A percentile compares a stretch with the other conserved stretches of the same genome.
Conservation (phyloP, 2,888 invertebrate genomes). For the Chydorus sphaericus region DNA sequence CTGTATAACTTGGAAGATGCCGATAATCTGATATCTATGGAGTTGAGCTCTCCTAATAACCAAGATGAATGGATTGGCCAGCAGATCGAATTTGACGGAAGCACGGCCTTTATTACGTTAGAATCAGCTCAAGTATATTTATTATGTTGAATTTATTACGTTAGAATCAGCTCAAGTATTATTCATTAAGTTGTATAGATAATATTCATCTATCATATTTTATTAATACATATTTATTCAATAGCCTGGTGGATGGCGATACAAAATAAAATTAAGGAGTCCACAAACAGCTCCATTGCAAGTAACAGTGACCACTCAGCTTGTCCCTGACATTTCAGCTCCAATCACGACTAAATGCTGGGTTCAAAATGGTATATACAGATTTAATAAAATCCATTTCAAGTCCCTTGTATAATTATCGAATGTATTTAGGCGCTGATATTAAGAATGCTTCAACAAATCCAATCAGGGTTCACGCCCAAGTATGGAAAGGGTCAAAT, state of each 20-base stretch:
- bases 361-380: neutral
- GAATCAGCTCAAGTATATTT: neutral
- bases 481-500: slow-evolving; percentile 16
- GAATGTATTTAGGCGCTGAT: neutral
- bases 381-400: neutral
- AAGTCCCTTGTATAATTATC: neutral
- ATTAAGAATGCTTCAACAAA: neutral
- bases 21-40: neutral
- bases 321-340: neutral
- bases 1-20: neutral
- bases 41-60: neutral
- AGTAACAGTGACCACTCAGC: neutral
- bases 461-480: neutral
- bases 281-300: neutral
- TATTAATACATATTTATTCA: no score
- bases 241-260: no score
- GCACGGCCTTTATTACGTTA: neutral
- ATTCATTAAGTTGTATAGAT: no score
- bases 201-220: no score
- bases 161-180: no score
- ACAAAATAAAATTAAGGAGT: no score
- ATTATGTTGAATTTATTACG: no score
- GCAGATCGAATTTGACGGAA: neutral
- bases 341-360: neutral
- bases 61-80: neutral